Evolutionary conservation across 2,797 vertebrate genomes (phyloP), one percentile per base, ranked within the genome.

Genomic region (Jordanella pulchra): DNA sequence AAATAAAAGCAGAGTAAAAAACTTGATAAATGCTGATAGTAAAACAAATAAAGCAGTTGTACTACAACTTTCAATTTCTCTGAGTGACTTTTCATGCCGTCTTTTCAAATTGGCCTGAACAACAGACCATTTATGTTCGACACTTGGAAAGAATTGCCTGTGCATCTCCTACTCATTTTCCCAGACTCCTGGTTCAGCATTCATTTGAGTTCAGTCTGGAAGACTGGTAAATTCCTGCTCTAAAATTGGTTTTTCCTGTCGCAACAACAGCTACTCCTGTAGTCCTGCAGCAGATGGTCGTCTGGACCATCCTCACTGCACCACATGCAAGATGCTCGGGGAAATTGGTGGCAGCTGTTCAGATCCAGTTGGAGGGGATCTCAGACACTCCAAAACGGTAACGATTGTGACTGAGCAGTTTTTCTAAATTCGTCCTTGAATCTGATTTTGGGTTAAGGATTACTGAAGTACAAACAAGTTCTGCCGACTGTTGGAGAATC

Each of bases 291-390:
- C 87, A 88, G 87, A 88, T 85, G 89, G 78, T 84, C 76, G 81
- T 77, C 84, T 93, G 91, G 86, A 86, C 82, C 61, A 77, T 32
- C 75, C 87, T 88, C 81, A 81, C 80, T 85, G 83, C 80, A 86
- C 78, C 87, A 72, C 74, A 78, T 77, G 72, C 55, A 79, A 84
- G 78, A 73, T 65, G 72, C 81, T 88, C 72, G 56, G 75, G 79
- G 78, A 90, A 93, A 93, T 91, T 91, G 85, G 69, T 84, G 83
- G 90, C 92, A 92, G 91, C 91, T 93, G 92, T 83, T 85, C 69
- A 79, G 82, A 86, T 89, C 64, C 73, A 78, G 80, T 81, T 75
- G 54, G 86, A 80, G 68, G 82, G 74, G 80, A 86, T 79, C 85
- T 85, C 51, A 66, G 21, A 69, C 55, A 73, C 84, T 6, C 35